Percentiles rank a stretch among this genome's conserved stretches.
phyloP scores from a whole-genome alignment of 2,888 invertebrate genomes.

The Papilio protenor region DNA sequence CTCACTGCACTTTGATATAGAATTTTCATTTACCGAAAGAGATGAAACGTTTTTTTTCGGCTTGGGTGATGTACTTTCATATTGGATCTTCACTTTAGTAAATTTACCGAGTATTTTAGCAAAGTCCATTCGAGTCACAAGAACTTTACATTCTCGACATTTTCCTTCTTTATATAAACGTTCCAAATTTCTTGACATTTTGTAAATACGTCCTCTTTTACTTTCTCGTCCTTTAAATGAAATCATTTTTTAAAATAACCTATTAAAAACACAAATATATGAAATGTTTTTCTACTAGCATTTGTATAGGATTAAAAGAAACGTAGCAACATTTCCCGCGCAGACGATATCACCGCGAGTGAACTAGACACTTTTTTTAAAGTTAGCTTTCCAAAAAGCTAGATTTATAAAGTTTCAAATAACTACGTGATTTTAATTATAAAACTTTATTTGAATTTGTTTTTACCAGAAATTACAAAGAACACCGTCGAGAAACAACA shows the following conservation, averaged over 20 bases:
- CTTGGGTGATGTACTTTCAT: constrained; percentile 71
- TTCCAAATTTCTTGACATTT: constrained; percentile 71
- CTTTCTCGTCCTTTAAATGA: constrained; percentile 68
- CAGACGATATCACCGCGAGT: constrained; percentile 61
- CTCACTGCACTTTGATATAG: constrained; percentile 74
- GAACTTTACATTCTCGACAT: constrained; percentile 77
- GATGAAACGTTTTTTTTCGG: constrained; percentile 56
- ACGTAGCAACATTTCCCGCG: constrained; percentile 82
- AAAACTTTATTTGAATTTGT: constrained; percentile 48
- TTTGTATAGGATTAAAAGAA: constrained; percentile 57
- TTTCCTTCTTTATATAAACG: constrained; percentile 74
- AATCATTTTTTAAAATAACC: constrained; percentile 61
- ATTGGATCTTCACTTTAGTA: constrained; percentile 80
- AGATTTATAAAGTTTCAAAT: constrained; percentile 33
- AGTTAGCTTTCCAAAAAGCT: constrained; percentile 1
- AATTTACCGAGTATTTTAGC: constrained; percentile 80
- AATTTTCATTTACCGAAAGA: constrained; percentile 58
- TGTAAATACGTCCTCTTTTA: constrained; percentile 62
- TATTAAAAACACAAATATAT: constrained; percentile 40
- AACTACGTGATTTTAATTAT: constrained; percentile 50
- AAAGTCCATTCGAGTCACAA: constrained; percentile 80
- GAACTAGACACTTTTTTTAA: constrained; percentile 43
- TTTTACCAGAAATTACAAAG: constrained; percentile 52
- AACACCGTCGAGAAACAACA: constrained; percentile 54
- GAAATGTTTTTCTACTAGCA: constrained; percentile 48